Evolutionary conservation across 2,888 invertebrate species (phyloP).

Genomic region (Zygaena filipendulae): DNA sequence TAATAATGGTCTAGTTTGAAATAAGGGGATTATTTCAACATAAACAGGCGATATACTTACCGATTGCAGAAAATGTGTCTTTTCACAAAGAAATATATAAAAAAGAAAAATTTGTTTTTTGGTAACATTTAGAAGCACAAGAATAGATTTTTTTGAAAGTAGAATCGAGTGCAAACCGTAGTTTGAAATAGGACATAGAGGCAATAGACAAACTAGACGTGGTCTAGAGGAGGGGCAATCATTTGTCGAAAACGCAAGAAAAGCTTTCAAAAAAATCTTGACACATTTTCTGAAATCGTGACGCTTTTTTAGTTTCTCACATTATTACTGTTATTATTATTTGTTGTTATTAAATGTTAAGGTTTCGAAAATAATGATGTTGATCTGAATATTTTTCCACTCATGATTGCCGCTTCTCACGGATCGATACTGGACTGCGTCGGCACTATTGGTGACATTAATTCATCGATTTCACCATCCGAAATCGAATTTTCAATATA

Average conservation of each 20-base stretch:
- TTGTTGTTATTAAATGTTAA: constrained; percentile 26
- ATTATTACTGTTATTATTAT: constrained; percentile 19
- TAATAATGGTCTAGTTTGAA: constrained; percentile 16
- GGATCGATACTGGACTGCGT: constrained; percentile 54
- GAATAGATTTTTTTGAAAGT: constrained; percentile 72
- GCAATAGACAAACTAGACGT: constrained; percentile 26
- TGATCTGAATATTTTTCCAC: constrained; percentile 64
- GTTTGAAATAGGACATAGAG: constrained; percentile 40
- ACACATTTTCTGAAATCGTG: constrained; percentile 77
- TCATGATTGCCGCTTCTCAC: constrained; percentile 68
- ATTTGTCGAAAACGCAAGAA: constrained; percentile 66
- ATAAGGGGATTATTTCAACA: constrained; percentile 24
- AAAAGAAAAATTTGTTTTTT: no score
- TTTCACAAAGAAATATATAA: constrained; percentile 74
- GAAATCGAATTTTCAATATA: no score
- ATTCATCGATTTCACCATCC: no score
- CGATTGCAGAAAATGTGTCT: constrained; percentile 86
- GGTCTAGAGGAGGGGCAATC: constrained; percentile 55
- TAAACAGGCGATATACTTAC: constrained; percentile 36
- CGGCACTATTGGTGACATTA: constrained; percentile 63
- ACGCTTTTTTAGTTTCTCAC: no score
- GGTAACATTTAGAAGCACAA: constrained; percentile 49
- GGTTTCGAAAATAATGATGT: constrained; percentile 34
- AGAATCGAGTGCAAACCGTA: constrained; percentile 64
- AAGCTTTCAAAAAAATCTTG: constrained; percentile 70